Conservation (phyloP, 2,113 vertebrate genomes). For the Macaca nemestrina region DNA sequence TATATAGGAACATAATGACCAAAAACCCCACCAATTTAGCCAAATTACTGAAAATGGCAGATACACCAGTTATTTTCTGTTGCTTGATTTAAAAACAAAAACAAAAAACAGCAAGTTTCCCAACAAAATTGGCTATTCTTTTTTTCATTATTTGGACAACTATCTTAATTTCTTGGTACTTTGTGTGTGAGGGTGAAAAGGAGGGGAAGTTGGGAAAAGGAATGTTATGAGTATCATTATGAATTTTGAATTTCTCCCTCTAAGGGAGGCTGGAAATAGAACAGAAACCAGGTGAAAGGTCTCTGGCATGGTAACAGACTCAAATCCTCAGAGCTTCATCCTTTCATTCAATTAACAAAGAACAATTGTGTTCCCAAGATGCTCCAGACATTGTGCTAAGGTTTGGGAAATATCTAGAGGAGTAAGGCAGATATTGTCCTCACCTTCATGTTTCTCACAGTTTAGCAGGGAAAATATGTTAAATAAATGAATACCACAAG, state of each 20-base stretch:
- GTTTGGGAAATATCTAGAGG: not conserved
- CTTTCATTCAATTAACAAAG: not conserved
- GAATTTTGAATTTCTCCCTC: not conserved
- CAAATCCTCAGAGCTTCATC: not conserved
- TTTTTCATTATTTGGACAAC: not conserved
- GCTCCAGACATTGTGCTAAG: not conserved
- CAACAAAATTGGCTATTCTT: not conserved
- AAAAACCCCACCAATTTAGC: not conserved
- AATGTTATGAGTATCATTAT: not conserved
- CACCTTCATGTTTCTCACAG: not conserved
- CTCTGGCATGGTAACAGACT: not conserved
- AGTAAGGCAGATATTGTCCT: not conserved
- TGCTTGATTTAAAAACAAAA: conserved; percentile 33
- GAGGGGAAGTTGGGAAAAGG: not conserved
- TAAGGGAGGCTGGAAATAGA: not conserved
- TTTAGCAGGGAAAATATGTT: not conserved
- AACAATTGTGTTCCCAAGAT: not conserved
- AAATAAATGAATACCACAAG: not conserved
- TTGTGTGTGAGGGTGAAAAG: not conserved
- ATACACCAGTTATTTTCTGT: not conserved
- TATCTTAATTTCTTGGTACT: not conserved
- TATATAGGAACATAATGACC: not conserved
- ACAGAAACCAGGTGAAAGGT: not conserved
- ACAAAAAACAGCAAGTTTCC: not conserved
- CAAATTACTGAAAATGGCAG: not conserved